These are phyloP conservation scores for Tinea trinotella DNA, from an alignment of 2,888 invertebrate genomes.

Conservation along the genomic window DNA sequence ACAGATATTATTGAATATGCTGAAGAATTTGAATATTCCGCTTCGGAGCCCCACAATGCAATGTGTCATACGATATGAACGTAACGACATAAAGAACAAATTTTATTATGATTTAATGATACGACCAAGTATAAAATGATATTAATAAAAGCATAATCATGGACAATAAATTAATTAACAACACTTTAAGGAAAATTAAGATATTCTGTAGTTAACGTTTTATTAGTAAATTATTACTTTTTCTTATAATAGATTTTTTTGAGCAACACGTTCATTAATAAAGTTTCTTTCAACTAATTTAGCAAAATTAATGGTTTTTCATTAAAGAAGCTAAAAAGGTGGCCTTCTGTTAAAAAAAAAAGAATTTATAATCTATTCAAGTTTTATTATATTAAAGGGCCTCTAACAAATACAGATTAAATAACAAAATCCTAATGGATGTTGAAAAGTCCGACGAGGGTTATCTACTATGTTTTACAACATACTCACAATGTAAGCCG, in stretches of 20 bases:
- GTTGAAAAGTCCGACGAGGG: conserved; percentile 7
- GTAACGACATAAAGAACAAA: conserved; percentile 2
- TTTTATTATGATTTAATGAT: not conserved
- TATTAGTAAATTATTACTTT: not conserved
- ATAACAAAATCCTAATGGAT: conserved; percentile 13
- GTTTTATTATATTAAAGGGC: not conserved
- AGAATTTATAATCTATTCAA: not conserved
- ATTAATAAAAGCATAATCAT: no score
- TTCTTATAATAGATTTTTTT: not conserved
- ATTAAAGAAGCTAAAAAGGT: not conserved
- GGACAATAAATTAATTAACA: no score
- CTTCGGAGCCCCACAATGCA: conserved; percentile 17
- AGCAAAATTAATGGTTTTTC: not conserved
- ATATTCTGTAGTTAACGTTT: not conserved
- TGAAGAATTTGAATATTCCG: conserved; percentile 64
- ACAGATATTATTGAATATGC: conserved; percentile 61
- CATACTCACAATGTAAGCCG: not conserved
- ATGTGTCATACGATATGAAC: conserved; percentile 14
- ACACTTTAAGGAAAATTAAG: no score
- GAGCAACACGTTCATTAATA: not conserved
- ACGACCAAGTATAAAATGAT: no score
- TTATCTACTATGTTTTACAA: not conserved
- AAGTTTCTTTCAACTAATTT: not conserved
- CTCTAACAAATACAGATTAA: conserved; percentile 9
- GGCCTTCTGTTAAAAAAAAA: not conserved